A percentile compares a stretch with the other conserved stretches of the same genome.
Conservation (phyloP, 1,140 invertebrate species). For the Scaptomyza graminum region DNA sequence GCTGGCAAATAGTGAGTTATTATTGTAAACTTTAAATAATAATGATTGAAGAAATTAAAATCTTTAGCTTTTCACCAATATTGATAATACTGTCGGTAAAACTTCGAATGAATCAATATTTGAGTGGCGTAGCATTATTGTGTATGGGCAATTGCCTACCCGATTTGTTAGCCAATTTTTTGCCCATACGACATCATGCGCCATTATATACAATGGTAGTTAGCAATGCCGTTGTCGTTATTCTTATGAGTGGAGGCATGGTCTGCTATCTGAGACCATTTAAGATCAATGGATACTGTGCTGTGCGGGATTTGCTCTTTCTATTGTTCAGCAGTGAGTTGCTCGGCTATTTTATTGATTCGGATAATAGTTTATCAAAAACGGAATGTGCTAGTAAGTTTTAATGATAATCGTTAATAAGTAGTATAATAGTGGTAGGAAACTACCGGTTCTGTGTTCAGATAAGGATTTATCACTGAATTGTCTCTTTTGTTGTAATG, state of each 20-base stretch:
- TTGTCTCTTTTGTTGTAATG: too few relatives aligned
- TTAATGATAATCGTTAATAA: background rate
- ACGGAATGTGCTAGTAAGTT: constrained; percentile 25
- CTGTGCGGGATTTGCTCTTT: constrained; percentile 47
- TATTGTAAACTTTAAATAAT: background rate
- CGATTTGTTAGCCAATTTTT: constrained; percentile 48
- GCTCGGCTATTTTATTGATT: constrained; percentile 18
- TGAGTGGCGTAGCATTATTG: constrained; percentile 49
- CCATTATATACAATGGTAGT: constrained; percentile 50
- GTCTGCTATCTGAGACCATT: constrained; percentile 51
- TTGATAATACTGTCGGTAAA: constrained; percentile 44
- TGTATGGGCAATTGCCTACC: constrained; percentile 49
- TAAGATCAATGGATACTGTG: constrained; percentile 36
- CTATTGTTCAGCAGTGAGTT: constrained; percentile 32
- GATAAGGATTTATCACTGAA: too few relatives aligned
- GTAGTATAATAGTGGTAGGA: too few relatives aligned
- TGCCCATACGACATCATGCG: constrained; percentile 51
- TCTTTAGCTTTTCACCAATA: constrained; percentile 32
- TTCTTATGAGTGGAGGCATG: constrained; percentile 45
- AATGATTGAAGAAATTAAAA: too few relatives aligned
- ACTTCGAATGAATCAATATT: constrained; percentile 56
- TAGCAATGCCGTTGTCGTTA: constrained; percentile 44
- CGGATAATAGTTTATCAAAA: background rate
- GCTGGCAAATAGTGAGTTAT: constrained; percentile 3
- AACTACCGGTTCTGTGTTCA: too few relatives aligned